phyloP scores from a whole-genome alignment of 2,797 vertebrate species.

The Limosa lapponica region DNA sequence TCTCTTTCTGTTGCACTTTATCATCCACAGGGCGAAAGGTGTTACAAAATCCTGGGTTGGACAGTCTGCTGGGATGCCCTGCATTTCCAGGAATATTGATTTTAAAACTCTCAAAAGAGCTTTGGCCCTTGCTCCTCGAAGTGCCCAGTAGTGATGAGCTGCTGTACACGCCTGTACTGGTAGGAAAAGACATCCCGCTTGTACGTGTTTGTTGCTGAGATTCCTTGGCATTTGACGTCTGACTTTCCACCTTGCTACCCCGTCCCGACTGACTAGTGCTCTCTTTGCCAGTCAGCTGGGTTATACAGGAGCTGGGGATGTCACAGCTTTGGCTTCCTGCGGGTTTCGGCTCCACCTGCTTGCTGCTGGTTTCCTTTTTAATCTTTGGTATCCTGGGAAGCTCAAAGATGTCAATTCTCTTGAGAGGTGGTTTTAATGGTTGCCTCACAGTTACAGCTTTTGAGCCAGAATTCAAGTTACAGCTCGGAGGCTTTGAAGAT shows the following conservation, averaged over 20 bases:
- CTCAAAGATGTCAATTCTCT: constrained; percentile 85
- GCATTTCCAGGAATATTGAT: constrained; percentile 90
- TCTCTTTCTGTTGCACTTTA: constrained; percentile 78
- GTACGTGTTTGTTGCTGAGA: constrained; percentile 62
- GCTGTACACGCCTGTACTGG: constrained; percentile 18
- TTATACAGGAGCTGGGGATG: constrained; percentile 83
- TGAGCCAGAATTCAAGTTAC: constrained; percentile 16
- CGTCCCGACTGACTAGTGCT: constrained; percentile 59
- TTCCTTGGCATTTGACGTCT: constrained; percentile 73
- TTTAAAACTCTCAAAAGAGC: constrained; percentile 89
- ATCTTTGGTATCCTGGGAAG: constrained; percentile 97
- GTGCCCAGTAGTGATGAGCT: background rate
- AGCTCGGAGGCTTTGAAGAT: background rate
- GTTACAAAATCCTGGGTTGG: constrained; percentile 76
- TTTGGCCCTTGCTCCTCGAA: constrained; percentile 64
- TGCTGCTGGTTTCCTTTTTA: constrained; percentile 78
- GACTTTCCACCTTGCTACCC: constrained; percentile 65
- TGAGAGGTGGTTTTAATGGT: constrained; percentile 77
- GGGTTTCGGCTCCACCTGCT: background rate
- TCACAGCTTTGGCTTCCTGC: constrained; percentile 25
- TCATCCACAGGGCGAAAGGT: constrained; percentile 77
- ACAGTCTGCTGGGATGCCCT: constrained; percentile 81
- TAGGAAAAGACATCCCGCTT: constrained; percentile 14
- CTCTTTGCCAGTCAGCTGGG: constrained; percentile 86
- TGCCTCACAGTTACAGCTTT: constrained; percentile 66